phyloP scores from a whole-genome alignment of 2,797 vertebrate species.

The Rhinoraja longicauda region DNA sequence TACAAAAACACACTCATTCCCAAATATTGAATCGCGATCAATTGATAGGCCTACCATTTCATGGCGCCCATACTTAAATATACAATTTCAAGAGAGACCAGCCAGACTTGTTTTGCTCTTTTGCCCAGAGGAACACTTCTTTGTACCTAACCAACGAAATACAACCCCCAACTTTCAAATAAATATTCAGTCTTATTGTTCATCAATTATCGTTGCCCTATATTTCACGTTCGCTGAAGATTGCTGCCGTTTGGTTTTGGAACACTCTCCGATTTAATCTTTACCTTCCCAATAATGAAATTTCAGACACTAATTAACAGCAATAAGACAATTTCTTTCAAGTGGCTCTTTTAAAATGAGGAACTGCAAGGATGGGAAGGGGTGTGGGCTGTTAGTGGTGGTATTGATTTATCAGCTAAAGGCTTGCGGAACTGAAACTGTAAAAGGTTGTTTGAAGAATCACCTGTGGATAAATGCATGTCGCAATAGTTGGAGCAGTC shows the following conservation, averaged over 20 bases:
- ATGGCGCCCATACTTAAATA: background rate
- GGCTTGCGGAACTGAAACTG: background rate
- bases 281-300: background rate
- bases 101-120: background rate
- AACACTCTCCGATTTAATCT: background rate
- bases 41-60: background rate
- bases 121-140: background rate
- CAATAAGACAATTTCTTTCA: background rate
- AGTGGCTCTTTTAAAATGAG: background rate
- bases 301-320: background rate
- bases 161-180: background rate
- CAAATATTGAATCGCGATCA: background rate
- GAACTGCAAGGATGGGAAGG: too few relatives aligned
- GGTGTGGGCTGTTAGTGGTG: too few relatives aligned
- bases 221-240: background rate
- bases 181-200: background rate
- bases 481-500: background rate
- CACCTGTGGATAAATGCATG: background rate
- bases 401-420: background rate
- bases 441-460: background rate
- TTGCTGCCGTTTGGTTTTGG: background rate
- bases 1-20: background rate
- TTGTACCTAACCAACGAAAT: background rate
- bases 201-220: background rate
- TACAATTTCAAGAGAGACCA: background rate